Conservation (phyloP, 2,797 vertebrate species). For the Spatula versicolor region DNA sequence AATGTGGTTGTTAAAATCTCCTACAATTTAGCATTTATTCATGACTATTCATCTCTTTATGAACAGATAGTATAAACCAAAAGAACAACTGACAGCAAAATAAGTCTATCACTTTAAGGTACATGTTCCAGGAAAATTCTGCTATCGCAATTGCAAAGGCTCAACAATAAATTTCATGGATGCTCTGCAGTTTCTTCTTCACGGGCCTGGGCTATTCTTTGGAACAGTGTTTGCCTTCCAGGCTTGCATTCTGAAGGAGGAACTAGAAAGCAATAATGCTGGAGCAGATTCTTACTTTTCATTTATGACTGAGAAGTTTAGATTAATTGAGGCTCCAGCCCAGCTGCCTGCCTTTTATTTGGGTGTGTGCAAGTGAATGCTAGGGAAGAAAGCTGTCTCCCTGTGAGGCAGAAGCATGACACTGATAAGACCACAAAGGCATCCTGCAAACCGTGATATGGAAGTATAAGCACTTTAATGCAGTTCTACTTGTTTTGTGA, state of each 20-base stretch:
- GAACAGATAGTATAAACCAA: not conserved
- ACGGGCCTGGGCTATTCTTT: not conserved
- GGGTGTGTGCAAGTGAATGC: not conserved
- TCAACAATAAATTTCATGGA: not conserved
- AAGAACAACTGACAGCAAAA: not conserved
- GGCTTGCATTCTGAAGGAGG: not conserved
- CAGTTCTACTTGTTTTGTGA: not conserved
- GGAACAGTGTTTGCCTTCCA: not conserved
- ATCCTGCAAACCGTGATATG: not conserved
- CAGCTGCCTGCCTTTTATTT: not conserved
- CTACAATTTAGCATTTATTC: not conserved
- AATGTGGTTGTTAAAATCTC: not conserved
- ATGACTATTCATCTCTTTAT: not conserved
- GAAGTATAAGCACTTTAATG: not conserved
- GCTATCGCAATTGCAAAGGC: not conserved
- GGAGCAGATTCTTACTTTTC: not conserved
- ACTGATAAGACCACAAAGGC: not conserved
- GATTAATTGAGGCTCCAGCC: not conserved
- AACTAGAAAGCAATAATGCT: not conserved
- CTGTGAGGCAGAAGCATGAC: not conserved
- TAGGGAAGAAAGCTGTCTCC: not conserved
- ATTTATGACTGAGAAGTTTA: not conserved
- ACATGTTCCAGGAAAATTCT: not conserved
- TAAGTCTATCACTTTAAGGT: not conserved
- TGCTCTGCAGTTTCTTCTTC: not conserved